Base-by-base conservation (phyloP, 2,797 vertebrate genomes). In the Eurystomus glaucurus region DNA sequence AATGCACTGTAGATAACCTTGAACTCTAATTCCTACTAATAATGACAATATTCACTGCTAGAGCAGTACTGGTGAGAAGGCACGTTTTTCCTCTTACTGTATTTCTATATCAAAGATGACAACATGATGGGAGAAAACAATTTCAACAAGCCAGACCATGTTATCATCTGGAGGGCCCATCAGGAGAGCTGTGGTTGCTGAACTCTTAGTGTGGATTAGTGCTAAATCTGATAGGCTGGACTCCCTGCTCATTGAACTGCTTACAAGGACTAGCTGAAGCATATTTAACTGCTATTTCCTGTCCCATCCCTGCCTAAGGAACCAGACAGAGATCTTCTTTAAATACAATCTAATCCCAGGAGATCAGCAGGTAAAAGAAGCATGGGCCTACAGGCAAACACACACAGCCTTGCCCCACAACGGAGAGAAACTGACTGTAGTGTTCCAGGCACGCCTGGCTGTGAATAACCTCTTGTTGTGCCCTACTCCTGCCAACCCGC, bases 261-360 rank as follows among this genome's bases (percentile, higher is more conserved):
- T 94, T 88, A 92, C 16, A 89, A 58, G 22, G 58, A 79, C 66
- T 68, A 70, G 13, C 33, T 79, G 71, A 89, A 94, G 62, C 35
- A 35, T 50, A 77, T 66, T 88, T 88, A 92, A 83, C n/a, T 86
- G 57, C 61, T 84, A 55, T 85, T 94, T 96, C 60, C 88, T 92
- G 83, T 52, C 15, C 20, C 26, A 50, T 43, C 60, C 45, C 33
- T 68, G 22, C 52, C 71, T 85, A 82, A 71, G 23, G 9, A 85
- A 45, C 41, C 60, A 87, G 19, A 0, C 17, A 75, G 70, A 77
- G 51, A 74, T 61, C 14, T 21, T 54, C 70, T 93, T 91, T 89
- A 97, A 94, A 92, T 93, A 93, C 85, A 95, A 46, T 71, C 41
- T 89, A 95, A 93, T 89, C 57, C 45, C 35, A 29, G n/a, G 14